phyloP scores from a whole-genome alignment of 2,113 vertebrate species.

The Dicrurus megarhynchus region DNA sequence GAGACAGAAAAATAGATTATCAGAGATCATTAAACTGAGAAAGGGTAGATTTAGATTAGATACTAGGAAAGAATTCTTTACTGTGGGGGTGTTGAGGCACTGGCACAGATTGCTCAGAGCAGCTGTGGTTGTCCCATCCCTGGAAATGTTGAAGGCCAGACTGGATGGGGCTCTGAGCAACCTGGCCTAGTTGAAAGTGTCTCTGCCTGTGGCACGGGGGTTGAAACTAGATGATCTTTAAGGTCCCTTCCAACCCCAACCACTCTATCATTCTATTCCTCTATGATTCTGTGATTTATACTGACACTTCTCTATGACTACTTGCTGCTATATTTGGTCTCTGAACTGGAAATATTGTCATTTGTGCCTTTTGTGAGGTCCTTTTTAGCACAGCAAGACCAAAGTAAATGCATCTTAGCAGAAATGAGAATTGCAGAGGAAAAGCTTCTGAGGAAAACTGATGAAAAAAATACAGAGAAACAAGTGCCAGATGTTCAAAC shows the following conservation, averaged over 20 bases:
- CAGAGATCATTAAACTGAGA: background rate
- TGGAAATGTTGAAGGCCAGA: background rate
- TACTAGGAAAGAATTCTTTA: background rate
- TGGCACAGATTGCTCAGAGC: background rate
- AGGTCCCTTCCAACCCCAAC: background rate
- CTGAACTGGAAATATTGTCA: background rate
- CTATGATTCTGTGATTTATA: background rate
- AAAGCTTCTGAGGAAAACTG: background rate
- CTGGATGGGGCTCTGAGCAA: background rate
- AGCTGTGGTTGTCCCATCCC: background rate
- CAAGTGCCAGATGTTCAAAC: conserved; percentile 17
- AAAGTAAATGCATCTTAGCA: background rate
- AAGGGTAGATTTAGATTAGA: background rate
- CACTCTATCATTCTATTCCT: background rate
- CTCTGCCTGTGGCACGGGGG: accelerated
- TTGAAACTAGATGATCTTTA: background rate
- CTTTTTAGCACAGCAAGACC: background rate
- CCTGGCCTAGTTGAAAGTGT: background rate
- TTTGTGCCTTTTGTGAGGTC: background rate
- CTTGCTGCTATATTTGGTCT: background rate
- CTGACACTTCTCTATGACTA: background rate
- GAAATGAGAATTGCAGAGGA: background rate
- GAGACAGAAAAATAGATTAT: background rate
- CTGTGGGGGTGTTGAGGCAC: background rate
- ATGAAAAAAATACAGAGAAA: background rate